phyloP scores from a whole-genome alignment of 2,888 invertebrate genomes.

The Caenorhabditis plicata region DNA sequence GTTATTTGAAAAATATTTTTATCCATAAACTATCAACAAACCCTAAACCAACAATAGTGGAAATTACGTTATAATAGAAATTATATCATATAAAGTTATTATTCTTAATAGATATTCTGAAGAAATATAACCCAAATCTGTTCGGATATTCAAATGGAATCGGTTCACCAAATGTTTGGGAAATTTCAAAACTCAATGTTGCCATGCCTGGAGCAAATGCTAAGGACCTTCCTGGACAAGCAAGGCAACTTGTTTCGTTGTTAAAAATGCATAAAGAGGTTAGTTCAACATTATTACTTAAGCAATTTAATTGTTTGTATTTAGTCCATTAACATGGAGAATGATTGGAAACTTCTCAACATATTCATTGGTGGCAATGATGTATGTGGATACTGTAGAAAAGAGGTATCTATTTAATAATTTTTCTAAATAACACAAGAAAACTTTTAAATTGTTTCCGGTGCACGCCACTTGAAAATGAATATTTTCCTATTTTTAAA shows the following conservation, averaged over 20 bases:
- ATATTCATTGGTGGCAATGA: slow-evolving; percentile 60
- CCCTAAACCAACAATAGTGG: no score
- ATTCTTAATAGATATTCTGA: slow-evolving; percentile 71
- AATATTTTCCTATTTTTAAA: no score
- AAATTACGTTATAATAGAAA: no score
- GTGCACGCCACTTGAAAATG: no score
- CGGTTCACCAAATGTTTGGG: slow-evolving; percentile 65
- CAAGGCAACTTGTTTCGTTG: slow-evolving; percentile 38
- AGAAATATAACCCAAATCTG: slow-evolving; percentile 76
- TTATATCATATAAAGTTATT: neutral
- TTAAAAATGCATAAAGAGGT: slow-evolving; percentile 40
- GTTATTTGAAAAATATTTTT: no score
- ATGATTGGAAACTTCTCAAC: slow-evolving; percentile 59
- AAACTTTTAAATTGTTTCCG: no score
- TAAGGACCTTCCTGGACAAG: slow-evolving; percentile 50
- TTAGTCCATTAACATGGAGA: slow-evolving; percentile 39
- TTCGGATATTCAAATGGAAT: slow-evolving; percentile 77
- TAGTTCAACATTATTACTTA: neutral
- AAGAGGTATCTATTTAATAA: slow-evolving; percentile 20
- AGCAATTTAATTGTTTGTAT: neutral
- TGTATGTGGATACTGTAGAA: slow-evolving; percentile 50
- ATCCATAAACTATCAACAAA: no score
- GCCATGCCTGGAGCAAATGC: slow-evolving; percentile 51
- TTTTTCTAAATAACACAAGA: no score
- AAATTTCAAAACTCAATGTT: slow-evolving; percentile 42